Percentiles rank a stretch among this genome's conserved stretches.
These are phyloP conservation scores for Alviniconcha strummeri DNA, from an alignment of 2,888 invertebrate species.

Conservation along the genomic window DNA sequence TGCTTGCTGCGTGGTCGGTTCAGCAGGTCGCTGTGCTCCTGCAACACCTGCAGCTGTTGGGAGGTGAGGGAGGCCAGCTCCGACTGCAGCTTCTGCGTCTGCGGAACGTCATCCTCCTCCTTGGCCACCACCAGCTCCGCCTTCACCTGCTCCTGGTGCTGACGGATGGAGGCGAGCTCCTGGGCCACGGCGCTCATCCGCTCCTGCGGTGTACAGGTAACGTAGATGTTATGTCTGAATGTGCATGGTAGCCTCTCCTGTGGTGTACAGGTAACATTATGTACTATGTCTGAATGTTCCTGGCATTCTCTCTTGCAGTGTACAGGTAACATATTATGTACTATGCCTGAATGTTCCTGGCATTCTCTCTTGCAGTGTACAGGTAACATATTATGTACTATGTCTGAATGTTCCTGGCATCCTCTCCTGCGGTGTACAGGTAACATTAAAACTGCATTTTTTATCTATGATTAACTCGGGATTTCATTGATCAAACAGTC, in stretches of 20 bases:
- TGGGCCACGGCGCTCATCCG: constrained; percentile 74
- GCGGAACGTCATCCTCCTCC: constrained; percentile 68
- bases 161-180: constrained; percentile 73
- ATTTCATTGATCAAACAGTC: no score
- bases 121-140: constrained; percentile 70
- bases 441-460: no score
- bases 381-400: no score
- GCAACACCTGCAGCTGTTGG: constrained; percentile 73
- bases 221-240: not conserved
- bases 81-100: constrained; percentile 69
- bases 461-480: no score
- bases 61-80: constrained; percentile 73
- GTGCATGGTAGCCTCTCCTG: not conserved
- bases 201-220: constrained; percentile 64
- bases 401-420: no score
- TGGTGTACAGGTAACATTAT: not conserved
- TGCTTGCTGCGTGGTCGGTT: constrained; percentile 51
- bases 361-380: not conserved
- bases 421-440: no score
- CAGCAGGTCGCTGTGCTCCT: constrained; percentile 74
- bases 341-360: not conserved
- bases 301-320: not conserved
- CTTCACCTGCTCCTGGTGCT: constrained; percentile 74
- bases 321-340: not conserved
- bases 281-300: not conserved